Evolutionary conservation across 2,113 vertebrate species (phyloP).

Genomic region (Chaetops frenatus): DNA sequence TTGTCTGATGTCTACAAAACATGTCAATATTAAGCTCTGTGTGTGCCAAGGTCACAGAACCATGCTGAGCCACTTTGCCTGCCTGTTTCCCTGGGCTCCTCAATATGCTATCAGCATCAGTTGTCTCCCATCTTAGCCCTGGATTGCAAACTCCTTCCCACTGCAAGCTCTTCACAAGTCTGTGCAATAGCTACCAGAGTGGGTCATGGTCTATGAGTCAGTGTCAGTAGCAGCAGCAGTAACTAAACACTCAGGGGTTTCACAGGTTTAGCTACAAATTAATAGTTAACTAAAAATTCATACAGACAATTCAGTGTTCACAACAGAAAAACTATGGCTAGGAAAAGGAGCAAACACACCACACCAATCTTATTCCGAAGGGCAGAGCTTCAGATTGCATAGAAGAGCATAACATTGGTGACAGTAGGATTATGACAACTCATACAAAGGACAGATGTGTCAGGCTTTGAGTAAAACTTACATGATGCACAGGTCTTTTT

Average conservation of each 20-base stretch:
- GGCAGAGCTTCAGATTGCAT: background rate
- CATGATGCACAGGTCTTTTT: background rate
- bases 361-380: background rate
- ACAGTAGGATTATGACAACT: background rate
- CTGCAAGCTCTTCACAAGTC: background rate
- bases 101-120: background rate
- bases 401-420: background rate
- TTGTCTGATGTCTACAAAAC: background rate
- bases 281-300: background rate
- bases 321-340: background rate
- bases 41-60: background rate
- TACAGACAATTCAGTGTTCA: background rate
- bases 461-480: background rate
- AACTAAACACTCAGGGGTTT: background rate
- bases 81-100: background rate
- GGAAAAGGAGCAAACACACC: background rate
- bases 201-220: background rate
- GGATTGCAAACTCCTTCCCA: background rate
- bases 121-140: background rate
- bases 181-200: background rate
- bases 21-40: background rate
- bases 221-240: background rate
- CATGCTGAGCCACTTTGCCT: background rate
- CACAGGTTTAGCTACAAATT: background rate
- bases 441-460: background rate